Percentiles rank a stretch among this genome's conserved stretches.
These are phyloP conservation scores for Novumbra hubbsi DNA, from an alignment of 2,797 vertebrate species.

Conservation along the genomic window DNA sequence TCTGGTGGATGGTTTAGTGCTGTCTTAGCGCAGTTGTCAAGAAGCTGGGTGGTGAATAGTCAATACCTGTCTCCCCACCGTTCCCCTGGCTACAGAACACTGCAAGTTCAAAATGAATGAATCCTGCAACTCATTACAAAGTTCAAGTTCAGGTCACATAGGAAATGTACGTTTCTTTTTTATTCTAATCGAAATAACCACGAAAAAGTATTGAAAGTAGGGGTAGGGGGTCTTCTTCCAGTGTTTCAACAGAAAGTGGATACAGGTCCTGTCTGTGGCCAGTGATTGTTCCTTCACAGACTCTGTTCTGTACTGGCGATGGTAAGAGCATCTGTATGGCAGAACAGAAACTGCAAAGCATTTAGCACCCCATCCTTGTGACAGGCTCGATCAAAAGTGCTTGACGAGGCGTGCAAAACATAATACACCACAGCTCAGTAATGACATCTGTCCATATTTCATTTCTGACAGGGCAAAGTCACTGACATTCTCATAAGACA, in stretches of 20 bases:
- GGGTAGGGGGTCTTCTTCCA: not conserved
- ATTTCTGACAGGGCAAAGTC: too few species aligned
- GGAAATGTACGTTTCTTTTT: slow-evolving; percentile 7
- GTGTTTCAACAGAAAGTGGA: not conserved
- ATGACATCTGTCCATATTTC: too few species aligned
- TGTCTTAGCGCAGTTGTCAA: slow-evolving; percentile 60
- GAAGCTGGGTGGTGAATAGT: slow-evolving; percentile 54
- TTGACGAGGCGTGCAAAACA: too few species aligned
- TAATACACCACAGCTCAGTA: too few species aligned
- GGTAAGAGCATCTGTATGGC: too few species aligned
- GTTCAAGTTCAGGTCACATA: slow-evolving; percentile 56
- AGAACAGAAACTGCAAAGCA: too few species aligned
- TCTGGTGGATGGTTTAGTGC: slow-evolving; percentile 36
- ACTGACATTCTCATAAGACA: too few species aligned
- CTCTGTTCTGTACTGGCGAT: too few species aligned
- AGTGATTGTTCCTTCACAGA: too few species aligned
- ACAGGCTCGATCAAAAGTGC: too few species aligned
- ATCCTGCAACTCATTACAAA: slow-evolving; percentile 55
- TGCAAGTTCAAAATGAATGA: slow-evolving; percentile 51
- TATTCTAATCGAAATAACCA: not conserved
- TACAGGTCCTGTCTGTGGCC: too few species aligned
- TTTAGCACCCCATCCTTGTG: too few species aligned
- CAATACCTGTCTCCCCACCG: slow-evolving; percentile 46
- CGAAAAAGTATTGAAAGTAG: not conserved
- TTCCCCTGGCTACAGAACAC: slow-evolving; percentile 31